phyloP scores from a whole-genome alignment of 1,140 invertebrate genomes.

The Camponotus pennsylvanicus region DNA sequence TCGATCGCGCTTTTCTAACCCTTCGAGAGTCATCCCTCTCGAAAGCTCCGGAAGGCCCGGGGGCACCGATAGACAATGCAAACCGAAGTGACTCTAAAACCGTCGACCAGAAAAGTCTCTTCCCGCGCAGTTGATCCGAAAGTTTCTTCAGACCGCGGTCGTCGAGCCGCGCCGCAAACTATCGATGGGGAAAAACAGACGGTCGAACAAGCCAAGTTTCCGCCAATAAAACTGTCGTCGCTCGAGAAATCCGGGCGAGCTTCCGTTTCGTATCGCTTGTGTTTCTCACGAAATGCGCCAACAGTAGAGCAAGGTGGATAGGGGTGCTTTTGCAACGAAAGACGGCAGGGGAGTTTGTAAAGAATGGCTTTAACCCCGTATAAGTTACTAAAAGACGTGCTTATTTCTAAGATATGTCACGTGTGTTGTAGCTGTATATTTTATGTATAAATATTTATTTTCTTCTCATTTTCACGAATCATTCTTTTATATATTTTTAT shows the following conservation, averaged over 20 bases:
- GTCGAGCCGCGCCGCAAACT: constrained; percentile 38
- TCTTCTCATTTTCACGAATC: neutral
- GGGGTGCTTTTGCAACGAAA: neutral
- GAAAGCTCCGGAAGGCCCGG: neutral
- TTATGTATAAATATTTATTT: neutral
- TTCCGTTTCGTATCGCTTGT: constrained; percentile 50
- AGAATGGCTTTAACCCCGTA: constrained; percentile 7
- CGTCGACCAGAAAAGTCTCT: constrained; percentile 42
- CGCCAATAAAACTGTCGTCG: constrained; percentile 62
- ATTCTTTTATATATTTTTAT: neutral
- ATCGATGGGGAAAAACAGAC: constrained; percentile 59
- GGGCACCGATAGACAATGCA: constrained; percentile 37
- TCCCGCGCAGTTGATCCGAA: constrained; percentile 49
- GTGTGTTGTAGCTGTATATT: neutral
- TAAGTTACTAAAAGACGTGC: constrained; percentile 32
- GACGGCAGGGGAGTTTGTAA: neutral
- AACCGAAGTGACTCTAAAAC: constrained; percentile 56
- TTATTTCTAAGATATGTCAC: neutral
- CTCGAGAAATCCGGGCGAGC: constrained; percentile 50
- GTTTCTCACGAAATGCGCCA: constrained; percentile 39
- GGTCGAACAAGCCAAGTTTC: constrained; percentile 60
- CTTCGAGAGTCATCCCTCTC: neutral
- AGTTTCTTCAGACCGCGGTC: constrained; percentile 32
- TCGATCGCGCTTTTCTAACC: constrained; percentile 42
- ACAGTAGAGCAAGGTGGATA: neutral